These are phyloP conservation scores for Crotalus viridis DNA, from an alignment of 2,113 vertebrate genomes.

Conservation along the genomic window DNA sequence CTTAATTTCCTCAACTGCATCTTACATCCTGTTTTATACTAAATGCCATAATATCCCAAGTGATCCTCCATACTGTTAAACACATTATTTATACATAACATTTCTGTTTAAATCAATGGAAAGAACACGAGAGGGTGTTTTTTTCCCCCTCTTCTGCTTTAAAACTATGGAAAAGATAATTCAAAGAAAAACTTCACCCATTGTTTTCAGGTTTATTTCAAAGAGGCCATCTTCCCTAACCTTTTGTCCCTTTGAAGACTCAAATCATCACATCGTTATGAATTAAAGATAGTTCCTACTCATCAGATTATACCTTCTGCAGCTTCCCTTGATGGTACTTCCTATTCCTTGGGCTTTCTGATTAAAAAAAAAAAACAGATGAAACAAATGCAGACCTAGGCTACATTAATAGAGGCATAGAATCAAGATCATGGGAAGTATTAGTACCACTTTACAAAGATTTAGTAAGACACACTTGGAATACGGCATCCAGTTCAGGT, in stretches of 20 bases:
- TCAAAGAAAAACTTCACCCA: slow-evolving; percentile 47
- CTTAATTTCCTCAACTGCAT: slow-evolving; percentile 80
- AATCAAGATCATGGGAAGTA: neutral
- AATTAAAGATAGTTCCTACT: neutral
- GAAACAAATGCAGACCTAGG: neutral
- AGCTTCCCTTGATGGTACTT: neutral
- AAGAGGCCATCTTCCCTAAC: neutral
- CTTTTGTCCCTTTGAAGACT: neutral
- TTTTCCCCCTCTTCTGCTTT: slow-evolving; percentile 57
- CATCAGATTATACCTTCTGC: neutral
- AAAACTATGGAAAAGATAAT: slow-evolving; percentile 64
- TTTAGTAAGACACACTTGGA: neutral
- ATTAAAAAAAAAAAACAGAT: neutral
- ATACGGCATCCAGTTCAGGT: neutral
- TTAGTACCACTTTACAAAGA: neutral
- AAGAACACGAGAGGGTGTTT: slow-evolving; percentile 66
- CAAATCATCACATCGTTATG: neutral
- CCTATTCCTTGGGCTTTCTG: neutral
- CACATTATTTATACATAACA: slow-evolving; percentile 84
- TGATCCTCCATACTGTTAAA: slow-evolving; percentile 79
- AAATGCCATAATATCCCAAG: slow-evolving; percentile 81
- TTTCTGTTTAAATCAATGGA: slow-evolving; percentile 83
- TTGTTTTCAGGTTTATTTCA: slow-evolving; percentile 44
- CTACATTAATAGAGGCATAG: neutral
- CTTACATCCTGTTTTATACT: slow-evolving; percentile 80